phyloP scores from a whole-genome alignment of 1,140 invertebrate species.

The Drosophila mojavensis region DNA sequence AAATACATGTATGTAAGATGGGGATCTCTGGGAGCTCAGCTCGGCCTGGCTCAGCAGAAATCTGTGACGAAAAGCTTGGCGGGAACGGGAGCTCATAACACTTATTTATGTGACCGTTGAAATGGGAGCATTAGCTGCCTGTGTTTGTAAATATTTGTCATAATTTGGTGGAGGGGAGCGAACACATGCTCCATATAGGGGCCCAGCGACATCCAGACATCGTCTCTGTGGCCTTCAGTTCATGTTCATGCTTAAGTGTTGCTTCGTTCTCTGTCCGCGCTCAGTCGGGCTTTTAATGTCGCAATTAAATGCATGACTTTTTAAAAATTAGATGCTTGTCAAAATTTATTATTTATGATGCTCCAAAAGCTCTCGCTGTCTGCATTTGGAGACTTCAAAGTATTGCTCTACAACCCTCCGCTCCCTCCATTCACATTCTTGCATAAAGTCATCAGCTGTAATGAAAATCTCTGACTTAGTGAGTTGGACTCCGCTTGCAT shows the following conservation, averaged over 20 bases:
- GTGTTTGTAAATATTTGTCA: slow-evolving; percentile 81
- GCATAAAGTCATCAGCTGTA: slow-evolving; percentile 4
- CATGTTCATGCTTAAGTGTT: slow-evolving; percentile 13
- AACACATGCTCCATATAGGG: slow-evolving; percentile 35
- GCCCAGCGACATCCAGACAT: background rate
- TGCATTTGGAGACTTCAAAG: slow-evolving; percentile 15
- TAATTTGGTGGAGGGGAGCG: slow-evolving; percentile 48
- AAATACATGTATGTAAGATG: slow-evolving; percentile 46
- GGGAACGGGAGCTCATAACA: slow-evolving; percentile 66
- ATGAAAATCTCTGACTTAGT: slow-evolving; percentile 34
- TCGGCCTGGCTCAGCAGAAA: slow-evolving; percentile 41
- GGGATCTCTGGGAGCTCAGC: slow-evolving; percentile 55
- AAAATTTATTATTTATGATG: slow-evolving; percentile 70
- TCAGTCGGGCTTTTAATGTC: slow-evolving; percentile 73
- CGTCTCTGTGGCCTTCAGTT: background rate
- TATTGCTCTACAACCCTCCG: background rate
- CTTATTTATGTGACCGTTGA: slow-evolving; percentile 80
- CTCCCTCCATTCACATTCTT: background rate
- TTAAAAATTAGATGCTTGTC: slow-evolving; percentile 78
- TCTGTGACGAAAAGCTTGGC: slow-evolving; percentile 65
- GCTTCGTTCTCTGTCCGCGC: slow-evolving; percentile 42
- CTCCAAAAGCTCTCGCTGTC: slow-evolving; percentile 52
- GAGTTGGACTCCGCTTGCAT: slow-evolving; percentile 8
- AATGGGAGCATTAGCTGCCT: slow-evolving; percentile 77
- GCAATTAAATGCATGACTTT: slow-evolving; percentile 81